phyloP scores from a whole-genome alignment of 2,113 vertebrate genomes.

The Lethenteron camtschaticum region DNA sequence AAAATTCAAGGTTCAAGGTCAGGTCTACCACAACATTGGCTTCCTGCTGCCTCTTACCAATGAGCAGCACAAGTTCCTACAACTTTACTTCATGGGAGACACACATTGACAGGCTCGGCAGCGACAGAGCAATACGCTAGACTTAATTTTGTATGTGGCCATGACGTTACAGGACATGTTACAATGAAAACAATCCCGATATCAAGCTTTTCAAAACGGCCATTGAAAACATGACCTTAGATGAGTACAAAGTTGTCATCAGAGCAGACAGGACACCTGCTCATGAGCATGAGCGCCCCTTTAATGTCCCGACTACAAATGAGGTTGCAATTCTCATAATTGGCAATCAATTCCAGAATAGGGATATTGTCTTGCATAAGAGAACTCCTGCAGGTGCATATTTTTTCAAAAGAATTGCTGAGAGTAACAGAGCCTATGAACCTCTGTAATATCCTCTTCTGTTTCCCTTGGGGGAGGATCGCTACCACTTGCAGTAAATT shows the following conservation, averaged over 20 bases:
- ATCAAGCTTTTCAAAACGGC: not conserved
- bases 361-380: not conserved
- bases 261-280: not conserved
- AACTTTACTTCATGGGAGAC: no score
- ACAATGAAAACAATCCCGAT: not conserved
- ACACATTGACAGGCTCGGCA: no score
- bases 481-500: conserved; percentile 4
- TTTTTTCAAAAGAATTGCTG: not conserved
- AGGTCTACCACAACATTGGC: no score
- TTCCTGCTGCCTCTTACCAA: no score
- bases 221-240: not conserved
- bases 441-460: not conserved
- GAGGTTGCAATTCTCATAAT: conserved; percentile 1
- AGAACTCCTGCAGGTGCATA: not conserved
- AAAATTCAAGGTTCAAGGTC: no score
- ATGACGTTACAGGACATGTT: no score
- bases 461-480: not conserved
- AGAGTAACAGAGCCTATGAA: not conserved
- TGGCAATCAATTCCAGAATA: not conserved
- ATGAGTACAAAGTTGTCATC: not conserved
- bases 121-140: no score
- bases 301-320: not conserved
- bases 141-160: no score
- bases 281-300: not conserved
- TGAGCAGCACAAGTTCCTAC: no score